Evolutionary conservation across 2,888 invertebrate species (phyloP), one percentile per base, ranked within the genome.

Genomic region (Cryptus viduatorius): DNA sequence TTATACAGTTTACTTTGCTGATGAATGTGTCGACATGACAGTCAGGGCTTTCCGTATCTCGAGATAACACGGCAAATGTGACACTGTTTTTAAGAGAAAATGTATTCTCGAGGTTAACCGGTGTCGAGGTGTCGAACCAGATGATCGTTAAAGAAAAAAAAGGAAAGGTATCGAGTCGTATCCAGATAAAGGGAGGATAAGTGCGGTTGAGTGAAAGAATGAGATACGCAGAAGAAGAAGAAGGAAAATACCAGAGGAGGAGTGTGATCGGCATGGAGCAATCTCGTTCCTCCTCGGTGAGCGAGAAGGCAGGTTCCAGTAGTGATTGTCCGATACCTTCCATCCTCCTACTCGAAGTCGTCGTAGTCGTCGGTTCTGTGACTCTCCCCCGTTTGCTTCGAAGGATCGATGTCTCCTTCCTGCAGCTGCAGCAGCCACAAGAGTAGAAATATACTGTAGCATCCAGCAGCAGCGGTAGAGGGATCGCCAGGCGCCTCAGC

Each of bases 371-470:
- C 61, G 61, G 31, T 16, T 53, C 53, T 16, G 29, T 65, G 37
- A 42, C 24, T 75, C 24, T 37, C 61, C 56, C 53, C 64, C 65
- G 67, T 56, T 12, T 19, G 64, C 10, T 65, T 65, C 67, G 72
- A 79, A 79, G 76, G 79, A 84, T 81, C 81, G 84, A 84, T 81
- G 84, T 81, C 84, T 84, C 84, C 77, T 81, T 84, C 73, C 84
- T 72, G 56, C 68, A 67, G 72, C 79, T 72, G 72, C 82, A 48
- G 65, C 67, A 69, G 37, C n/a, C 50, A 1, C 31, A 3, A 29
- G 29, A 8, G 50, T n/a, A 46, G 64, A 75, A 64, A 59, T 48
- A 48, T 64, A 31, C 61, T 29, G 48, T 48, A 53, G 59, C n/a
- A 59, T 24, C 24, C 24, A 24, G 24, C 24, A 24, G 68, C 12